Conservation (phyloP, 2,888 invertebrate genomes). For the Cacoxenus indagator region DNA sequence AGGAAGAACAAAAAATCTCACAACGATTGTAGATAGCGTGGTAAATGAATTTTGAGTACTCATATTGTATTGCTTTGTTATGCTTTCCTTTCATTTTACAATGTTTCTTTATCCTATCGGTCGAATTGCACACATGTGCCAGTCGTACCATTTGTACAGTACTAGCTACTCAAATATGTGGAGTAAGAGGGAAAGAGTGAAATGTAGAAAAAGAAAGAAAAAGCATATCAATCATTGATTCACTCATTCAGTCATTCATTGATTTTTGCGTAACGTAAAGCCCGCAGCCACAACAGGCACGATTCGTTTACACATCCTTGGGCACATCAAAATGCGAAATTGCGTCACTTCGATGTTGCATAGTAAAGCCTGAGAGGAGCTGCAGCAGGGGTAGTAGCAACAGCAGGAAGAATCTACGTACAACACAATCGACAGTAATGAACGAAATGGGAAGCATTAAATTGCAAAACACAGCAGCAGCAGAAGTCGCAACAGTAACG, state of each 20-base stretch:
- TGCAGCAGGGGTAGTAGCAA: no score
- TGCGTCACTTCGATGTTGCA: constrained; percentile 53
- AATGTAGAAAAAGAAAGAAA: background rate
- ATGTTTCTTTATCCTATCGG: no score
- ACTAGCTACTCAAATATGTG: no score
- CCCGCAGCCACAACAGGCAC: constrained; percentile 11
- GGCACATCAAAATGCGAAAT: constrained; percentile 64
- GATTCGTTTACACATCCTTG: constrained; percentile 62
- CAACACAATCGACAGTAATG: constrained; percentile 54
- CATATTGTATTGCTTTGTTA: no score
- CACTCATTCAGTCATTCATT: constrained; percentile 41
- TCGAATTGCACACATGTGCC: no score
- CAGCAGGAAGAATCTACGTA: no score
- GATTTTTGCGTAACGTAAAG: constrained; percentile 24
- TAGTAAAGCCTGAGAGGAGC: no score
- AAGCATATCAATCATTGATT: background rate
- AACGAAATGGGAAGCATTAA: constrained; percentile 64
- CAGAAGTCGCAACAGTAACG: background rate
- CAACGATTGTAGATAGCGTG: no score
- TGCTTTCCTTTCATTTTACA: no score
- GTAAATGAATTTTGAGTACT: no score
- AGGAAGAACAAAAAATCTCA: no score
- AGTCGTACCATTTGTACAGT: no score
- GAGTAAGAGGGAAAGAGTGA: background rate
- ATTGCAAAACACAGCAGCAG: constrained; percentile 47